A percentile compares a stretch with the other conserved stretches of the same genome.
phyloP scores from a whole-genome alignment of 1,140 invertebrate genomes.

The Frieseomelitta varia region DNA sequence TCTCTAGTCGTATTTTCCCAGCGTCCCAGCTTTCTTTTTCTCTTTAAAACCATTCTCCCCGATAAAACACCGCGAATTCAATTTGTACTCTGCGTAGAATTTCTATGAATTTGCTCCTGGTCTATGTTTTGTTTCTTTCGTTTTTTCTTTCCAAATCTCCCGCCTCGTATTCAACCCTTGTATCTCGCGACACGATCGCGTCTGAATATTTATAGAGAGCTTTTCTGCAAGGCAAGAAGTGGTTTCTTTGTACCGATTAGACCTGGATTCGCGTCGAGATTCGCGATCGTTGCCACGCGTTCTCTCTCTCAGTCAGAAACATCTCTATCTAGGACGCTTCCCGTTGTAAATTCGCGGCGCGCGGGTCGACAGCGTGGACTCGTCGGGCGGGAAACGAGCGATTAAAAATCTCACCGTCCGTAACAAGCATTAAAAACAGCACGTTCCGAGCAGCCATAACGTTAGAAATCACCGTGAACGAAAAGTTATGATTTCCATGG shows the following conservation, averaged over 20 bases:
- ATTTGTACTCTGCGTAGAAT: constrained; percentile 77
- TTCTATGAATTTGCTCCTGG: background rate
- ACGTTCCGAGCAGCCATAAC: background rate
- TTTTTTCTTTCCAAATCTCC: background rate
- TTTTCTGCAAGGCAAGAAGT: constrained; percentile 80
- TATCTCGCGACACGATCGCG: constrained; percentile 14
- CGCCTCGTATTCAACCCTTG: background rate
- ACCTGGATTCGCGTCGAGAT: constrained; percentile 69
- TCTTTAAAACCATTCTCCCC: constrained; percentile 56
- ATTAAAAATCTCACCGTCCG: constrained; percentile 1
- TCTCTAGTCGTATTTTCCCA: background rate
- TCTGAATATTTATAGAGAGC: constrained; percentile 76
- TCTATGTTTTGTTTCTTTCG: background rate
- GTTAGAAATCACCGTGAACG: background rate
- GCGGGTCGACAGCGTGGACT: constrained; percentile 17
- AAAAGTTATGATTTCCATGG: background rate
- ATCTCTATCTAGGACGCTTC: constrained; percentile 12
- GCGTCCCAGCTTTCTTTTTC: constrained; percentile 27
- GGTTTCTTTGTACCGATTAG: constrained; percentile 81
- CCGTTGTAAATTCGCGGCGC: background rate
- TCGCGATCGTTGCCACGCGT: constrained; percentile 54
- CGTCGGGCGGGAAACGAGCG: constrained; percentile 13
- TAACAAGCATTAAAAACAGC: constrained; percentile 33
- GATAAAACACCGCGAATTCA: constrained; percentile 61
- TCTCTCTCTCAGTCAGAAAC: constrained; percentile 21